phyloP scores from a whole-genome alignment of 2,797 vertebrate genomes.

The Anabacerthia variegaticeps region DNA sequence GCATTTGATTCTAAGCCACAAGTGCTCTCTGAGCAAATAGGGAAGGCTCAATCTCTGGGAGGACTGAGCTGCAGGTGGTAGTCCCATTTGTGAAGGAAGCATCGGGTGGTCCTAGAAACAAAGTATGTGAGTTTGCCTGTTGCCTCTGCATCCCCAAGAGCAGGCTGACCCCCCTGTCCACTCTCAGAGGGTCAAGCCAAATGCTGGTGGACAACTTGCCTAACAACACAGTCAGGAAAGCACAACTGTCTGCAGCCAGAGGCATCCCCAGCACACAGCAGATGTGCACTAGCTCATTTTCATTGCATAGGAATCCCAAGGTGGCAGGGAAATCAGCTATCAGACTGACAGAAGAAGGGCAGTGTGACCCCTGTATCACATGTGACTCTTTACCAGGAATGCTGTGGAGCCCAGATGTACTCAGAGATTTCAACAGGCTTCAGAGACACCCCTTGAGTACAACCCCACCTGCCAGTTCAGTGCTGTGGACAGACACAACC shows the following conservation, averaged over 20 bases:
- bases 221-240: not conserved
- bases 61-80: not conserved
- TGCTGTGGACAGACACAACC: not conserved
- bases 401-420: not conserved
- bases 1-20: not conserved
- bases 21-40: not conserved
- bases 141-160: not conserved
- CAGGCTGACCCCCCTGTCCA: not conserved
- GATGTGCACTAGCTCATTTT: not conserved
- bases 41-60: not conserved
- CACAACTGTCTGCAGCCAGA: not conserved
- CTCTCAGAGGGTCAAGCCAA: not conserved
- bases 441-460: not conserved
- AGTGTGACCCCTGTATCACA: not conserved
- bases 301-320: not conserved
- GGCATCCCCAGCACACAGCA: not conserved
- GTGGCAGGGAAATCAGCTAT: not conserved
- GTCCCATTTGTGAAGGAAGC: not conserved
- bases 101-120: not conserved
- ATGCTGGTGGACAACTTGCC: not conserved
- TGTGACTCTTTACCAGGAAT: not conserved
- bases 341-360: not conserved
- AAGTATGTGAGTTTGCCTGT: not conserved
- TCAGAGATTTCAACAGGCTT: not conserved
- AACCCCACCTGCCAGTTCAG: not conserved